Evolutionary conservation across 1,140 invertebrate species (phyloP).

Genomic region (Anastrepha ludens): DNA sequence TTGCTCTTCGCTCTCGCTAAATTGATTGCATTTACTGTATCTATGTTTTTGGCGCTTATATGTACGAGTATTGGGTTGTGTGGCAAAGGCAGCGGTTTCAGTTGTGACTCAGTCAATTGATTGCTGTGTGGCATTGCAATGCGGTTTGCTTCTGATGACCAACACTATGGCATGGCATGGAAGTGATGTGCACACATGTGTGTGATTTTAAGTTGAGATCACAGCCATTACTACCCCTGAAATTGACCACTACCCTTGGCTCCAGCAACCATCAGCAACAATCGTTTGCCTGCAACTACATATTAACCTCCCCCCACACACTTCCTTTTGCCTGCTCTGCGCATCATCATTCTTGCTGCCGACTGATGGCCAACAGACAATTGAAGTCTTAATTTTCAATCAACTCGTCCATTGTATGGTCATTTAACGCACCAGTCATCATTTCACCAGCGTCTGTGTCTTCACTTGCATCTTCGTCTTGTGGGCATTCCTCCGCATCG

Average conservation of each 20-base stretch:
- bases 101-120: constrained; percentile 14
- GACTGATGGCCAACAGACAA: constrained; percentile 12
- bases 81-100: background rate
- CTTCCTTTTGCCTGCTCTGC: background rate
- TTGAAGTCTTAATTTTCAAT: constrained; percentile 45
- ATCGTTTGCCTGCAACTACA: background rate
- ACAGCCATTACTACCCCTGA: background rate
- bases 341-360: background rate
- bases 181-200: background rate
- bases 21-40: background rate
- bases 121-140: constrained; percentile 23
- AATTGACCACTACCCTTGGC: background rate
- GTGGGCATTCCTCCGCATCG: background rate
- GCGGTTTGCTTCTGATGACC: background rate
- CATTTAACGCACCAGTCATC: constrained; percentile 27
- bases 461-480: constrained; percentile 7
- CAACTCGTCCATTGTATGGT: constrained; percentile 39
- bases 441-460: background rate
- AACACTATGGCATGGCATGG: background rate
- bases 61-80: background rate
- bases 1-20: background rate
- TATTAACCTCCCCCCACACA: background rate
- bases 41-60: background rate
- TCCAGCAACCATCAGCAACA: background rate
- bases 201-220: constrained; percentile 1